These are phyloP conservation scores for Sclerodermus sp. DNA, from an alignment of 2,888 invertebrate genomes.

Conservation along the genomic window DNA sequence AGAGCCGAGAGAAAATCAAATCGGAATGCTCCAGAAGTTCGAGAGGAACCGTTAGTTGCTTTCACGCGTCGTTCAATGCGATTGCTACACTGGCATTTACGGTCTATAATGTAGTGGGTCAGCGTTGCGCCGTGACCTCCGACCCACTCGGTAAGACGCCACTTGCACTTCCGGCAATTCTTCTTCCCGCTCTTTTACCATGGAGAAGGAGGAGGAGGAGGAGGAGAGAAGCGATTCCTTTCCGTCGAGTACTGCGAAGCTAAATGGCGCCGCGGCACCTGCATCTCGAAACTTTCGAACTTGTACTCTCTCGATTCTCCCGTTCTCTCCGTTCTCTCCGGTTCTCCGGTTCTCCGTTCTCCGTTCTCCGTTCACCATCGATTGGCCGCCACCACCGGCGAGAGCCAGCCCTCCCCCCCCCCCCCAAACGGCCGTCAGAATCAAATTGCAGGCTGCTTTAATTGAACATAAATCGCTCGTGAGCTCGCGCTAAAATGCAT, in stretches of 20 bases:
- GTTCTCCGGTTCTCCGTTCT: constrained; percentile 6
- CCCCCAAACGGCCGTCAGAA: constrained; percentile 21
- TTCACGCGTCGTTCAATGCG: too few relatives aligned
- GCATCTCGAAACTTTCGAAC: neutral
- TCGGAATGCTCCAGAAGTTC: neutral
- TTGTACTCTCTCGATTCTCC: neutral
- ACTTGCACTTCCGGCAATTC: constrained; percentile 38
- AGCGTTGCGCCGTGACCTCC: constrained; percentile 43
- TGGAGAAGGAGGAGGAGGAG: too few relatives aligned
- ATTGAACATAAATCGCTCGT: constrained; percentile 48
- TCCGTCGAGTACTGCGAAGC: too few relatives aligned
- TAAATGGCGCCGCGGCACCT: neutral
- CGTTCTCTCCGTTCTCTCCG: neutral
- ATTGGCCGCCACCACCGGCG: too few relatives aligned
- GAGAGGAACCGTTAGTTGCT: neutral
- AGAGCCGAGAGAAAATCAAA: neutral
- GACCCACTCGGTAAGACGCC: constrained; percentile 32
- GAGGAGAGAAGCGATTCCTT: too few relatives aligned
- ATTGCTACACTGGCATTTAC: constrained; percentile 11
- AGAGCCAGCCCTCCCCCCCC: constrained; percentile 6
- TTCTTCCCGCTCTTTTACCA: constrained; percentile 11
- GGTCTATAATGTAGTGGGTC: constrained; percentile 41
- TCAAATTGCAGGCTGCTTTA: constrained; percentile 43
- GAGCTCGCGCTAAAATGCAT: constrained; percentile 25
- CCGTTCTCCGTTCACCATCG: too few relatives aligned